Evolutionary conservation across 2,113 vertebrate species (phyloP).

Genomic region (Emydocephalus ijimae): DNA sequence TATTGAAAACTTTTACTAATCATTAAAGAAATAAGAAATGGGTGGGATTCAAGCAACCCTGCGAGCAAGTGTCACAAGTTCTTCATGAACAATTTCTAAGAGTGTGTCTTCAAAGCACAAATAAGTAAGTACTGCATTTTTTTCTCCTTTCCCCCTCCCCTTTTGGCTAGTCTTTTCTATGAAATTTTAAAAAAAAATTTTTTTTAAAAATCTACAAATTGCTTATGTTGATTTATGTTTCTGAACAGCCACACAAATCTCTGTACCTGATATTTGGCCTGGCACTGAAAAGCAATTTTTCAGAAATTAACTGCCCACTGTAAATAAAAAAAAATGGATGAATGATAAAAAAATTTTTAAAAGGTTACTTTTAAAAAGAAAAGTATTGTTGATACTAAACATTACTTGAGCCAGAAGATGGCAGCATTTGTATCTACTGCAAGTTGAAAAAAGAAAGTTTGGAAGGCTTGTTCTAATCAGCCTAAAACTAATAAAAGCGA

Average conservation of each 20-base stretch:
- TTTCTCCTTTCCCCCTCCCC: neutral
- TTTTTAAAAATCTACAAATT: neutral
- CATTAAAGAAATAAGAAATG: neutral
- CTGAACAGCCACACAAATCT: neutral
- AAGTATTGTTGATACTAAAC: neutral
- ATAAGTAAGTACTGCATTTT: neutral
- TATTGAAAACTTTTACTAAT: neutral
- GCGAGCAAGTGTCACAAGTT: neutral
- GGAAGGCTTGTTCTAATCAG: neutral
- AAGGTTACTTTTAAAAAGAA: neutral
- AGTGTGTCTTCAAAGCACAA: neutral
- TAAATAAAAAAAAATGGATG: neutral
- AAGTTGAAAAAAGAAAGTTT: neutral
- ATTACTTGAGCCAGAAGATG: conserved; percentile 19
- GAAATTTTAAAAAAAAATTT: neutral
- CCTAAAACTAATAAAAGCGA: neutral
- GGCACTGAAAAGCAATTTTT: neutral
- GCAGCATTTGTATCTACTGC: conserved; percentile 37
- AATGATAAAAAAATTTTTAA: neutral
- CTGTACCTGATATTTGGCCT: neutral
- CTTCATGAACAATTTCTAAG: neutral
- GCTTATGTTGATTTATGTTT: neutral
- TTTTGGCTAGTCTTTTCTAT: neutral
- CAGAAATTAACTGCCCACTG: neutral
- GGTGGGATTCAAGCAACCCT: neutral